Percentiles rank a stretch among this genome's conserved stretches.
Evolutionary conservation across 2,797 vertebrate genomes (phyloP).

Genomic region (Echeneis naucrates): DNA sequence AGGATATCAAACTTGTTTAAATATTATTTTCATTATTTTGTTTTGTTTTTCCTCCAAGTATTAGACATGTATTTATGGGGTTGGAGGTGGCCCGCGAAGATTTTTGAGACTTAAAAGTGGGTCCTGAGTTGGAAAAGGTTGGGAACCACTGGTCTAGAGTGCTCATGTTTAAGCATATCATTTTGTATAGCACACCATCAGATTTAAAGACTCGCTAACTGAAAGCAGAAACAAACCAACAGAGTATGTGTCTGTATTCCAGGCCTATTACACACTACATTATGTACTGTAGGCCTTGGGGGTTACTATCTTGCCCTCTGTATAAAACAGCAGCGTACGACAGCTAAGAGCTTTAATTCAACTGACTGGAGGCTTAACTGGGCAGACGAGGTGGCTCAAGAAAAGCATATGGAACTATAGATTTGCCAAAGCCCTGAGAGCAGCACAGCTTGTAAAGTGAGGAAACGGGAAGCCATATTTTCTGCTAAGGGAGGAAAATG

Average conservation of each 20-base stretch:
- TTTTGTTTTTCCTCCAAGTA: no score
- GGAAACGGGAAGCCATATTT: conserved; percentile 6
- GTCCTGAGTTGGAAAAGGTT: no score
- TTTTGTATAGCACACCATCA: conserved; percentile 2
- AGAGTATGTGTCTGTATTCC: conserved; percentile 27
- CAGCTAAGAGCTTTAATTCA: conserved; percentile 73
- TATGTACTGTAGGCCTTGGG: conserved; percentile 53
- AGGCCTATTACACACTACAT: conserved; percentile 55
- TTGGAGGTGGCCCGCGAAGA: no score
- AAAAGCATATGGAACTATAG: conserved; percentile 70
- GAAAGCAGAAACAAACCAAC: conserved; percentile 36
- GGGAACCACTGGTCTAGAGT: no score
- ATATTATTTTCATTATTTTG: no score
- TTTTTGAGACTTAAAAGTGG: no score
- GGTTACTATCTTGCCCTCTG: conserved; percentile 53
- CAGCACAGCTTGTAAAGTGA: conserved; percentile 39
- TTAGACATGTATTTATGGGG: no score
- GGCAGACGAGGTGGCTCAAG: conserved; percentile 75
- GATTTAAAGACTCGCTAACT: conserved; percentile 27
- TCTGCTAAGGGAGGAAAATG: conserved; percentile 21
- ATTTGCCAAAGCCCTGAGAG: conserved; percentile 68
- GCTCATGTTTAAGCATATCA: background rate
- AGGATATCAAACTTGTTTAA: no score
- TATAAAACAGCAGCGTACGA: conserved; percentile 58
- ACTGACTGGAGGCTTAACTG: conserved; percentile 75